phyloP scores from a whole-genome alignment of 2,888 invertebrate genomes.

The Diadromus collaris region DNA sequence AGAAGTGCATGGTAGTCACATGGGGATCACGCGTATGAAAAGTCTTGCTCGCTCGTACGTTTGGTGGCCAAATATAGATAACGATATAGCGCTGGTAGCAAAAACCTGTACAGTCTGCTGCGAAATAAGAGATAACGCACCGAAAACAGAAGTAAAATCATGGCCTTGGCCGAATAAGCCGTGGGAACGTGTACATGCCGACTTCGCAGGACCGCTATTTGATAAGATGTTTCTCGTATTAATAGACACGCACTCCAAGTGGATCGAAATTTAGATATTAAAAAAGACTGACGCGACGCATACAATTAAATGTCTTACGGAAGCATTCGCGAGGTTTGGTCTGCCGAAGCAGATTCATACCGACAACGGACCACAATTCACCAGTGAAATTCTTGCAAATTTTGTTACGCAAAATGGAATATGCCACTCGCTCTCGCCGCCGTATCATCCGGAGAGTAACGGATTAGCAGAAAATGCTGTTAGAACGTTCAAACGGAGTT shows the following conservation, averaged over 20 bases:
- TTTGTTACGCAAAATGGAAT: constrained; percentile 47
- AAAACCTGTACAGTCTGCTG: constrained; percentile 41
- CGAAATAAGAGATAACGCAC: constrained; percentile 36
- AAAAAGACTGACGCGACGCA: constrained; percentile 13
- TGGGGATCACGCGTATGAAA: constrained; percentile 52
- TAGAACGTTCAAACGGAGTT: constrained; percentile 45
- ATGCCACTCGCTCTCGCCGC: constrained; percentile 48
- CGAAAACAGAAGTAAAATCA: constrained; percentile 18
- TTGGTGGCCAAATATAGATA: constrained; percentile 54
- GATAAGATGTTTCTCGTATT: constrained; percentile 35
- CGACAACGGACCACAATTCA: constrained; percentile 46
- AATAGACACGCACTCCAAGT: constrained; percentile 46
- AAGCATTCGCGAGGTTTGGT: constrained; percentile 35
- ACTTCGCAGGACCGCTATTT: constrained; percentile 47
- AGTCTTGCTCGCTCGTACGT: constrained; percentile 42
- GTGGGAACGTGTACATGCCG: constrained; percentile 48
- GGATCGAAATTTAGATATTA: constrained; percentile 37
- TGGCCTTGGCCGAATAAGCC: constrained; percentile 50
- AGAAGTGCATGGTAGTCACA: constrained; percentile 29
- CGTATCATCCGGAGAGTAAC: constrained; percentile 58
- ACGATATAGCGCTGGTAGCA: constrained; percentile 34
- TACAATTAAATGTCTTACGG: background rate
- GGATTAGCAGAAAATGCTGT: constrained; percentile 54
- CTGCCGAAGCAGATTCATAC: constrained; percentile 33
- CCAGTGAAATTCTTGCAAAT: constrained; percentile 15